Percentiles rank a stretch among this genome's conserved stretches.
Evolutionary conservation across 2,113 vertebrate genomes (phyloP).

Genomic region (Notarius lentiginosus): DNA sequence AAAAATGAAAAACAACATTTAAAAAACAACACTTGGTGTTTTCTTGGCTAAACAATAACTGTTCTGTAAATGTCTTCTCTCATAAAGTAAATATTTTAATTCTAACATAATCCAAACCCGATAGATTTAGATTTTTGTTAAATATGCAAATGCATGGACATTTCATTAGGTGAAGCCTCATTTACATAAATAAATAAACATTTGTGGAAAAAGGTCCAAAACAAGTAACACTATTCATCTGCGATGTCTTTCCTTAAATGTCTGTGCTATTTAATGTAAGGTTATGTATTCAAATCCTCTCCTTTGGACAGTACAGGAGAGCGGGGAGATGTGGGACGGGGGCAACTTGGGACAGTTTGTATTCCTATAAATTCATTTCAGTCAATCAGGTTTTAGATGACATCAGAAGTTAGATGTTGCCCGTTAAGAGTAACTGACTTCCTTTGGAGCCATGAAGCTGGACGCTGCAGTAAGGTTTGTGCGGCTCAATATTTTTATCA

Average conservation of each 20-base stretch:
- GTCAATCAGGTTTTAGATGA: no score
- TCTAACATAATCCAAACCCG: not conserved
- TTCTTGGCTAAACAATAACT: not conserved
- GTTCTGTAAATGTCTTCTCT: not conserved
- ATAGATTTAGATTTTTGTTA: not conserved
- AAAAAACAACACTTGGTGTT: not conserved
- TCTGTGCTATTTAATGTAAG: not conserved
- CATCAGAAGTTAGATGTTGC: no score
- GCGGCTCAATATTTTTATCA: no score
- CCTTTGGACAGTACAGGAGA: not conserved
- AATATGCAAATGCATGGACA: not conserved
- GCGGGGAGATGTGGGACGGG: no score
- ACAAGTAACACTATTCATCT: not conserved
- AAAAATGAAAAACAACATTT: not conserved
- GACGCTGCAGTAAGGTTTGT: no score
- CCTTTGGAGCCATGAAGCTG: no score
- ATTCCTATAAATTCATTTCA: no score
- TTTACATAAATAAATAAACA: not conserved
- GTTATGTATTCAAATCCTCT: not conserved
- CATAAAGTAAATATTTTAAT: not conserved
- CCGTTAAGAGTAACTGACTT: no score
- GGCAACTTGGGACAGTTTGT: no score
- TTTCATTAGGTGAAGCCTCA: not conserved
- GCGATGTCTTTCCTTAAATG: not conserved
- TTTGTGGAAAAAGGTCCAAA: not conserved